Base-by-base conservation (phyloP, 2,888 invertebrate genomes). In the Trichogramma dendrolimi region DNA sequence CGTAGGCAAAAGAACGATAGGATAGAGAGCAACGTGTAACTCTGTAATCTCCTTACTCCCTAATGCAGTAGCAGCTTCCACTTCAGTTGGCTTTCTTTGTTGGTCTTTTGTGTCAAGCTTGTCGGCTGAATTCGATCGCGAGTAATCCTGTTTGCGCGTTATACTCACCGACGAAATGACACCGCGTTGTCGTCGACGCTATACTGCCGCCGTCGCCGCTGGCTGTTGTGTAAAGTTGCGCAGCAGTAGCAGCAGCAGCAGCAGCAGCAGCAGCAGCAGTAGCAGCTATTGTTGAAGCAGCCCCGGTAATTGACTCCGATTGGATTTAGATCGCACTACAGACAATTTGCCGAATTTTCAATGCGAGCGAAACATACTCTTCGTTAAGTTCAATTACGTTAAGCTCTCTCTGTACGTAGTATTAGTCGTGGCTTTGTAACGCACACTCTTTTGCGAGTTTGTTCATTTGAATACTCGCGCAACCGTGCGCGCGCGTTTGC, bases 251-350 rank as follows among this genome's bases (percentile, higher is more conserved):
- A 14, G 14, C 14, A 14, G 14, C 14, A 14, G 14, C 27, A 27
- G 27, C 27, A 27, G 47, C 56, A 78, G n/a, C 14, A 14, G 14
- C 14, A 14, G 14, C 14, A 14, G 14, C 14, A 14, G 14, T 3
- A 27, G 27, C 27, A 27, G 47, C 56, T 71, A 75, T 77, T 78
- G 76, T 77, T 27, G 27, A 27, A 27, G 27, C 27, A 27, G 71
- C 71, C 67, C 62, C 70, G 69, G 74, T 79, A 78, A 79, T 79
- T 79, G 78, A 78, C 75, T 77, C 75, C 74, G 78, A 78, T 77
- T 77, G 76, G 73, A 78, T 75, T 75, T 75, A 76, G 73, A 78
- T 78, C 72, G 67, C 67, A 61, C 67, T 64, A 63, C 67, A 69
- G 69, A 64, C 72, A 69, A 71, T 67, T 68, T 70, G 73, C 71